phyloP scores from a whole-genome alignment of 2,113 vertebrate species.

The Grammomys surdaster region DNA sequence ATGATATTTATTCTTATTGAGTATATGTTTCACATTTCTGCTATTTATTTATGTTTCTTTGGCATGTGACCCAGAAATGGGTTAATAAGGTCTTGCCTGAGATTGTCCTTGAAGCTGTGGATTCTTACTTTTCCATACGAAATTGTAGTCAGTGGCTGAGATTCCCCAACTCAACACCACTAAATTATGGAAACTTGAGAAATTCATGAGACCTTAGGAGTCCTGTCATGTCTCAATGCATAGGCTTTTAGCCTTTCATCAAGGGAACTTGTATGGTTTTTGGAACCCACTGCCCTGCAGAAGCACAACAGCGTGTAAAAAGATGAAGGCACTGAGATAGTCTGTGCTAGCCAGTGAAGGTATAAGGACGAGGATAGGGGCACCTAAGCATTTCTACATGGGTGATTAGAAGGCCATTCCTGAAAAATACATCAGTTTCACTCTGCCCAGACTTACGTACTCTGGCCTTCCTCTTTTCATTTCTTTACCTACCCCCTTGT shows the following conservation, averaged over 20 bases:
- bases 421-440: background rate
- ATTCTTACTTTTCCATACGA: constrained; percentile 36
- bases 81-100: background rate
- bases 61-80: background rate
- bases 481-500: background rate
- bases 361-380: background rate
- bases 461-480: constrained; percentile 40
- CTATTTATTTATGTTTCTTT: constrained; percentile 9
- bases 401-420: background rate
- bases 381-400: background rate
- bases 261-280: background rate
- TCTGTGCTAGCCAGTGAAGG: background rate
- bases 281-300: background rate
- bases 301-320: background rate
- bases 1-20: constrained; percentile 18
- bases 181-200: constrained; percentile 8
- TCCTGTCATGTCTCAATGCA: background rate
- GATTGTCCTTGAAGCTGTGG: constrained; percentile 15
- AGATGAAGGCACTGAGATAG: background rate
- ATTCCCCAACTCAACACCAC: background rate
- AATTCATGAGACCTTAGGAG: background rate
- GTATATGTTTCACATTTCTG: constrained; percentile 5
- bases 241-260: background rate
- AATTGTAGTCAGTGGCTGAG: background rate
- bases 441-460: background rate